Conservation (phyloP, 2,888 invertebrate species). For the Drosophila meridiana region DNA sequence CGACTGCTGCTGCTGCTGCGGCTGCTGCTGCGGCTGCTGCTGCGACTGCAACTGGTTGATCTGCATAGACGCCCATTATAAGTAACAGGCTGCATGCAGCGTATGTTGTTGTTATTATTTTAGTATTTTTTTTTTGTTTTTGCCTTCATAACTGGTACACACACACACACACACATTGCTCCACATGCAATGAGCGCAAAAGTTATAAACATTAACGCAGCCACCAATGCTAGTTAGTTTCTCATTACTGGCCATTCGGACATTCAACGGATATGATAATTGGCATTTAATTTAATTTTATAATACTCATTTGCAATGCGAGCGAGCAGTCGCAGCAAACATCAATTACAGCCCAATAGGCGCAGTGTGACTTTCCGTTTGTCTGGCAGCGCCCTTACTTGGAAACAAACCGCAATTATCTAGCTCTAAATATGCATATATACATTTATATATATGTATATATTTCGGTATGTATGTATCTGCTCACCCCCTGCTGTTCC, state of each 20-base stretch:
- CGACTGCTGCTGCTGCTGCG: slow-evolving; percentile 33
- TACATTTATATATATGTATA: slow-evolving; percentile 2
- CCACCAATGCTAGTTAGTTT: slow-evolving; percentile 53
- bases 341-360: slow-evolving; percentile 43
- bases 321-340: slow-evolving; percentile 23
- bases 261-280: slow-evolving; percentile 63
- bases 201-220: slow-evolving; percentile 57
- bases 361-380: slow-evolving; percentile 27
- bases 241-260: slow-evolving; percentile 58
- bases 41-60: slow-evolving; percentile 57
- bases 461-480: neutral
- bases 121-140: slow-evolving; percentile 11
- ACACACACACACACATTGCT: neutral
- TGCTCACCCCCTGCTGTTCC: slow-evolving; percentile 10
- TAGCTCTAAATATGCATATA: slow-evolving; percentile 1
- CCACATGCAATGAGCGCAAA: slow-evolving; percentile 32
- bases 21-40: slow-evolving; percentile 27
- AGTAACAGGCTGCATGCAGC: slow-evolving; percentile 35
- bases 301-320: slow-evolving; percentile 35
- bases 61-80: slow-evolving; percentile 67
- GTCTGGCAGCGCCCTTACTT: slow-evolving; percentile 6
- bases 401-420: neutral
- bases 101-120: neutral
- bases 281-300: slow-evolving; percentile 57
- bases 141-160: slow-evolving; percentile 53